Conservation (phyloP, 2,888 invertebrate species). For the Watsonalla cultraria region DNA sequence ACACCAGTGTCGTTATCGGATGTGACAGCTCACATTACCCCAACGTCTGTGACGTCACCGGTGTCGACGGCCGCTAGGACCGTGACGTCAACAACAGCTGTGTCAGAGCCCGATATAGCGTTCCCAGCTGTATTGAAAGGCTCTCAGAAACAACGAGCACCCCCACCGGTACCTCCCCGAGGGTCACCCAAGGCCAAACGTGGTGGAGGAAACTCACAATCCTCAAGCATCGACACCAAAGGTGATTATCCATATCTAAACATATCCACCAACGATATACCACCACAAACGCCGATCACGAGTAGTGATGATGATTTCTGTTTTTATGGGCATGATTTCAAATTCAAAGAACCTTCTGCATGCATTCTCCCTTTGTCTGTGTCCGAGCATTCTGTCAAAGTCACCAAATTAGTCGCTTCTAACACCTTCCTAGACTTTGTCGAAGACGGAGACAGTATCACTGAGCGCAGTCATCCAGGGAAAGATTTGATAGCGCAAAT, state of each 20-base stretch:
- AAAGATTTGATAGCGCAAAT: slow-evolving; percentile 62
- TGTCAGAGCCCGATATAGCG: slow-evolving; percentile 75
- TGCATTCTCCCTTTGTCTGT: slow-evolving; percentile 57
- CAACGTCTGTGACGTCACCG: slow-evolving; percentile 69
- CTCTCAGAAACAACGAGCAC: slow-evolving; percentile 85
- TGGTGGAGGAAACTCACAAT: slow-evolving; percentile 63
- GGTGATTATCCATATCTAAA: slow-evolving; percentile 67
- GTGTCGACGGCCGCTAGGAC: slow-evolving; percentile 59
- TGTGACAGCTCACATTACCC: slow-evolving; percentile 74
- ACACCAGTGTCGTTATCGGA: slow-evolving; percentile 74
- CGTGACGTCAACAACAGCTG: slow-evolving; percentile 41
- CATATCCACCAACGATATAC: slow-evolving; percentile 61
- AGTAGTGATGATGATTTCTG: slow-evolving; percentile 69
- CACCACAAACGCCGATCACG: slow-evolving; percentile 58
- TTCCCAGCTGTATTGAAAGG: slow-evolving; percentile 89
- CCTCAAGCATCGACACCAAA: slow-evolving; percentile 64
- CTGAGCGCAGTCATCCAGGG: slow-evolving; percentile 49
- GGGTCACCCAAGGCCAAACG: slow-evolving; percentile 85
- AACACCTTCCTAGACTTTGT: slow-evolving; percentile 60
- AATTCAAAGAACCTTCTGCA: slow-evolving; percentile 60
- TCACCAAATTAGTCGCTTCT: slow-evolving; percentile 56
- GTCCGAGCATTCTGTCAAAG: slow-evolving; percentile 58
- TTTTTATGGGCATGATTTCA: slow-evolving; percentile 71
- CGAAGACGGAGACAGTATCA: slow-evolving; percentile 61
- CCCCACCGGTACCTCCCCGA: slow-evolving; percentile 93